Base-by-base conservation (phyloP, 2,888 invertebrate species). In the Cataglyphis cursor region DNA sequence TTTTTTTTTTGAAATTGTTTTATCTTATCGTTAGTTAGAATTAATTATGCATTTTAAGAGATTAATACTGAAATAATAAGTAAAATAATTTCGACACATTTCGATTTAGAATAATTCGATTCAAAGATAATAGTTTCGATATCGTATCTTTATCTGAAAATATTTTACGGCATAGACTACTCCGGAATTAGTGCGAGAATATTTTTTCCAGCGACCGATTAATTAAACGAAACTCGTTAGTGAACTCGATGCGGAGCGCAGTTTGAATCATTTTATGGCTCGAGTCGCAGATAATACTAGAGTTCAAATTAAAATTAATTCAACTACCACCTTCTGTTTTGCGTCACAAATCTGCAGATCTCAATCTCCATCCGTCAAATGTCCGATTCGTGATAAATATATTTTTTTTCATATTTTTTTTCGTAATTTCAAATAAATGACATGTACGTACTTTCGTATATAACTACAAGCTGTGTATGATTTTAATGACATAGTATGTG, bases 261-360 rank as follows among this genome's bases (percentile, higher is more conserved):
- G 41, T 18, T 70, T 48, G 24, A 44, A 48, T 21, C 21, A 64
- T 62, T 80, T 83, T 80, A 64, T 80, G 44, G 59, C 44, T 2
- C 54, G 64, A 80, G 64, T 64, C 51, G 38, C 10, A 28, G 12
- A 66, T 62, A 73, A 76, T 59, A 9, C 48, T 38, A 10, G 80
- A 84, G 64, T 74, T 87, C 51, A 54, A 70, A 61, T 76, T 51
- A 64, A 76, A 82, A 87, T 85, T 78, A 76, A 85, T 76, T 4
- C 73, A 68, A 51, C 41, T 12, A 12, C n/a, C 41, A 48, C 24
- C 24, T 51, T 31, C 15, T 62, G 64, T 31, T 54, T 83, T 41
- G 72, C 59, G 62, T 82, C 35, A 35, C 5, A 70, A 78, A 81
- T 62, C 41, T 9, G 80, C 51, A 38, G 74, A 44, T 73, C 31